Percentiles rank a stretch among this genome's conserved stretches.
Conservation (phyloP, 2,888 invertebrate species). For the Osedax fenrisi region DNA sequence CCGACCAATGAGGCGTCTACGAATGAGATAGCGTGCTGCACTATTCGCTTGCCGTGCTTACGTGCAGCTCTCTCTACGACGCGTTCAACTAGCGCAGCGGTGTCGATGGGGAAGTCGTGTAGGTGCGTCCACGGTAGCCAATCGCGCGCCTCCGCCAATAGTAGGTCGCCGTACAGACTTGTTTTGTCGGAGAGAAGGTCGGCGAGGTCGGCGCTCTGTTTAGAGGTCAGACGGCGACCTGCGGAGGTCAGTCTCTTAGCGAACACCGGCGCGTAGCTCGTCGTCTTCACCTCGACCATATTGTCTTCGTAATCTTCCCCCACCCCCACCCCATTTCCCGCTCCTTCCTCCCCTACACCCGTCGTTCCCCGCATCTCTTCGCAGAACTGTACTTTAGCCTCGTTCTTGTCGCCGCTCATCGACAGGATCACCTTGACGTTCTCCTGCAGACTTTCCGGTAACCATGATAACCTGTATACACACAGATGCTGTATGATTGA, state of each 20-base stretch:
- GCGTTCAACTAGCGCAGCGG: slow-evolving; percentile 28
- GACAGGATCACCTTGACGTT: slow-evolving; percentile 45
- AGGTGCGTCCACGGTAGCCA: slow-evolving; percentile 17
- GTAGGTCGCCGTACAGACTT: slow-evolving; percentile 39
- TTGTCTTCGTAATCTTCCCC: slow-evolving; percentile 34
- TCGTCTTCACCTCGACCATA: slow-evolving; percentile 31
- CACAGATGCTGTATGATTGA: slow-evolving; percentile 32
- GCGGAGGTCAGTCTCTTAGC: slow-evolving; percentile 34
- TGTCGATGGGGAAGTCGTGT: slow-evolving; percentile 36
- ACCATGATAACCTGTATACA: slow-evolving; percentile 37
- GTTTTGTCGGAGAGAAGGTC: slow-evolving; percentile 39
- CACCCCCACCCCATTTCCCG: slow-evolving; percentile 37
- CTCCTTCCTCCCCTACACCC: slow-evolving; percentile 36
- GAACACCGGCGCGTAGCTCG: slow-evolving; percentile 8
- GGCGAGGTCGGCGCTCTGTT: slow-evolving; percentile 42
- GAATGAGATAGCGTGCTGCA: slow-evolving; percentile 41
- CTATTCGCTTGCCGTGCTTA: slow-evolving; percentile 40
- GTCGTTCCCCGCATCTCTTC: slow-evolving; percentile 38
- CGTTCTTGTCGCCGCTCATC: slow-evolving; percentile 37
- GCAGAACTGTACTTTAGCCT: slow-evolving; percentile 37
- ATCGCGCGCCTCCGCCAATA: slow-evolving; percentile 13
- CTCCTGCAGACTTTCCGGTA: slow-evolving; percentile 38
- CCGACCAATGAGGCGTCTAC: slow-evolving; percentile 45
- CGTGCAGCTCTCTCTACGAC: slow-evolving; percentile 40
- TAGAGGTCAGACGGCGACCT: slow-evolving; percentile 37